Percentiles rank a stretch among this genome's conserved stretches.
Conservation (phyloP, 2,113 vertebrate genomes). For the Myxocyprinus asiaticus region DNA sequence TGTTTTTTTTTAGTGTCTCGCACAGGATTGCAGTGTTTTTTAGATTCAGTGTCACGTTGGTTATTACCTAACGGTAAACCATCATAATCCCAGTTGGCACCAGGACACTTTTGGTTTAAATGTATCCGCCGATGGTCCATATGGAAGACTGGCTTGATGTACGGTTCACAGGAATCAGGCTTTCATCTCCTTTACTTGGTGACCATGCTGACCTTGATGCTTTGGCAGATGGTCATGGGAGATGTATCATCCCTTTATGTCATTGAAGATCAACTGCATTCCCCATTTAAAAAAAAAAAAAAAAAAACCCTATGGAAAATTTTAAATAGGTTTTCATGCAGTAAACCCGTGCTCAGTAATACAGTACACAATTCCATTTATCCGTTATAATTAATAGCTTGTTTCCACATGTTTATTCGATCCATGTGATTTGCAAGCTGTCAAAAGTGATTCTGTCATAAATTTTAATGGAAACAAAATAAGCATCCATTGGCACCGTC, state of each 20-base stretch:
- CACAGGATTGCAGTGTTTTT: neutral
- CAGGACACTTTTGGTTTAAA: constrained; percentile 5
- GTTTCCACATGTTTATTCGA: neutral
- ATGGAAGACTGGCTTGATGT: constrained; percentile 21
- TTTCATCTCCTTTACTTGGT: constrained; percentile 15
- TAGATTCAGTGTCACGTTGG: neutral
- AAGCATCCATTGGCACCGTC: neutral
- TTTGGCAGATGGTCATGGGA: constrained; percentile 36
- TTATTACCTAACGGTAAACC: constrained; percentile 10
- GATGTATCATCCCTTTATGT: constrained; percentile 14
- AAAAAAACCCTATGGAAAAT: no score
- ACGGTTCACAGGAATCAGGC: neutral
- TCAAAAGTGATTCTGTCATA: neutral
- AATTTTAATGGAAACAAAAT: no score
- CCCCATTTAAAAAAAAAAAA: neutral
- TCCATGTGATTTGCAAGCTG: neutral
- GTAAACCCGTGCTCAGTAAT: no score
- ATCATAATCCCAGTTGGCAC: constrained; percentile 23
- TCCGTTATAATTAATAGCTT: no score
- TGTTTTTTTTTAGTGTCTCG: no score
- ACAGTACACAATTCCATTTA: no score
- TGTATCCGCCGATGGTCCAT: neutral
- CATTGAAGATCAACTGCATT: neutral
- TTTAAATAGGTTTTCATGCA: no score
- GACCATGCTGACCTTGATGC: constrained; percentile 6